Percentiles rank a stretch among this genome's conserved stretches.
Evolutionary conservation across 1,140 invertebrate species (phyloP).

Genomic region (Eufriesea mexicana): DNA sequence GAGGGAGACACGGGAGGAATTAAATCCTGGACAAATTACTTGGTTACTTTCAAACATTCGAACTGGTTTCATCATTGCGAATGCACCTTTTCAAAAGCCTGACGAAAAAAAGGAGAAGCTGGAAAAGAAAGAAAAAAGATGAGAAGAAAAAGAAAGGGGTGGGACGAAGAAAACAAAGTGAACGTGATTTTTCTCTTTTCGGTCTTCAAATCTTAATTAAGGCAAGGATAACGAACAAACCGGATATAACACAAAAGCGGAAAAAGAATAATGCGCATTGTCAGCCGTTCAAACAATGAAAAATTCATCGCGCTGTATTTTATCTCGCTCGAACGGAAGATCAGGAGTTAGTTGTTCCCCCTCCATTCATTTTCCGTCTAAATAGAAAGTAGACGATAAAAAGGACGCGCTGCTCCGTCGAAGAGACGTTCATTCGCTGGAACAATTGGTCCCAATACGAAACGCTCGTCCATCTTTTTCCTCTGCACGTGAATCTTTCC

Average conservation of each 20-base stretch:
- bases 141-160: background rate
- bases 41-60: background rate
- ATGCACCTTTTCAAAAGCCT: background rate
- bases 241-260: constrained; percentile 36
- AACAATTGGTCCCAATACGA: constrained; percentile 12
- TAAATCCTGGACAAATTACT: background rate
- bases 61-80: background rate
- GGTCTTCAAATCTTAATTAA: constrained; percentile 34
- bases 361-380: constrained; percentile 19
- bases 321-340: constrained; percentile 46
- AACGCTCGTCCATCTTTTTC: background rate
- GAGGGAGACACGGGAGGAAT: background rate
- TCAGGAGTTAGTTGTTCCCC: constrained; percentile 21
- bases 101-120: background rate
- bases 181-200: constrained; percentile 17
- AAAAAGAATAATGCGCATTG: constrained; percentile 52
- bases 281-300: constrained; percentile 41
- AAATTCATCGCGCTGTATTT: constrained; percentile 49
- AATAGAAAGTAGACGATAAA: constrained; percentile 17
- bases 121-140: no score
- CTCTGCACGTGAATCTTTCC: background rate
- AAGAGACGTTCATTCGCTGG: constrained; percentile 7
- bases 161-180: background rate
- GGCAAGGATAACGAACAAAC: constrained; percentile 41
- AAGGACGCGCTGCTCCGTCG: background rate